A percentile compares a stretch with the other conserved stretches of the same genome.
Conservation (phyloP, 2,888 invertebrate genomes). For the Phalera bucephala region DNA sequence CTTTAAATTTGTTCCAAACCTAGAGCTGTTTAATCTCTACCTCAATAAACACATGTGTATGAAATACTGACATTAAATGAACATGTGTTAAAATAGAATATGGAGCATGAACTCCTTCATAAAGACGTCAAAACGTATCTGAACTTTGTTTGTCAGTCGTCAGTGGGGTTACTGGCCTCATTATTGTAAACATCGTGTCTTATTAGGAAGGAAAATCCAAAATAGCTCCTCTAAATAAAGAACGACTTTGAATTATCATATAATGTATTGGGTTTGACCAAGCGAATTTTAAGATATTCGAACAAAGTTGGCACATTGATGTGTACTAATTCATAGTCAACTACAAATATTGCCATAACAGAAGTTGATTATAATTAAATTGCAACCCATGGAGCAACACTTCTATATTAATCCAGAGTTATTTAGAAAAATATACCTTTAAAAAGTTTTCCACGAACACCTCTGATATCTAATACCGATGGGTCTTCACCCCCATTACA, state of each 20-base stretch:
- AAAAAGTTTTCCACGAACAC: slow-evolving; percentile 26
- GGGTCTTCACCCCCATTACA: neutral
- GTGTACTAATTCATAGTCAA: no score
- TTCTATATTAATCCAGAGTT: slow-evolving; percentile 24
- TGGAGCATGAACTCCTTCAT: slow-evolving; percentile 9
- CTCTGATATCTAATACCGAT: neutral
- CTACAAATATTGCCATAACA: slow-evolving; percentile 22
- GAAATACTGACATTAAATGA: neutral
- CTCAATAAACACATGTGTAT: no score
- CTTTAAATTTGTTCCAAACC: no score
- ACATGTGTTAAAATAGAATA: slow-evolving; percentile 13
- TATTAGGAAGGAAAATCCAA: slow-evolving; percentile 43
- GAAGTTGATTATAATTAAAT: slow-evolving; percentile 38
- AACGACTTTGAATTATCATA: slow-evolving; percentile 8
- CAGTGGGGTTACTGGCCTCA: slow-evolving; percentile 51
- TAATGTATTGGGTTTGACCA: no score
- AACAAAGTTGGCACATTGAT: slow-evolving; percentile 10
- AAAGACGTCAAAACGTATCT: slow-evolving; percentile 14
- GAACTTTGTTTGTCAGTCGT: slow-evolving; percentile 19
- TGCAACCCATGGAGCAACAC: slow-evolving; percentile 29
- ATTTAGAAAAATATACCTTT: slow-evolving; percentile 28
- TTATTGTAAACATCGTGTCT: slow-evolving; percentile 47
- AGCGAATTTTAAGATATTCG: no score
- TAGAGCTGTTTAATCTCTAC: no score
- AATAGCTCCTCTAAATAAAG: slow-evolving; percentile 44